Evolutionary conservation across 2,113 vertebrate species (phyloP), one percentile per base, ranked within the genome.

Genomic region (Haemorhous mexicanus): DNA sequence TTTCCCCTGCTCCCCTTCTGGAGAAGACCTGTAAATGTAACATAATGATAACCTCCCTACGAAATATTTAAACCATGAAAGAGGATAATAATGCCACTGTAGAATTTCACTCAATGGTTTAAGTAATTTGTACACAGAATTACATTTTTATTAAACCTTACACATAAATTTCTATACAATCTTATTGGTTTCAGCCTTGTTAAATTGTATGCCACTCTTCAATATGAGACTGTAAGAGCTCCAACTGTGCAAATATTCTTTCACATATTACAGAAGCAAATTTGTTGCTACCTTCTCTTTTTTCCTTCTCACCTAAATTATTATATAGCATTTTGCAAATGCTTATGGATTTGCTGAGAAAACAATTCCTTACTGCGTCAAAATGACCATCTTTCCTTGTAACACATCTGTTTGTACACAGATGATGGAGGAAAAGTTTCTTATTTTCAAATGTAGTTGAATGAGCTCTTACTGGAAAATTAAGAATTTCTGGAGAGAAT

Each of bases 401-500:
- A 90, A 86, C 18, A 35, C 5, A 32, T 63, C 32, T 63, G 12
- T 5, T 1, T 61, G 41, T 53, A 76, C 35, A 77, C 33, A 90
- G 39, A 73, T 46, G 55, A 92, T 14, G 73, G 74, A 79, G 69
- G 80, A 52, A 96, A 91, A 91, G 77, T 70, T 85, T 85, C 87
- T 91, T 95, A 61, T 82, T 94, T 97, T 89, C 79, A 82, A 59
- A 66, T 46, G 67, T 92, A 92, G 95, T 97, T 93, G 90, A 94
- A 94, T 78, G 84, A 47, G 16, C 30, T 96, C 56, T 82, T 94
- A 81, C 56, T 94, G 73, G 96, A 97, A 94, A 96, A 96, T 89
- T 67, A 95, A 93, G 72, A 82, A 95, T 95, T 98, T 97, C 95
- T 97, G 95, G 76, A 95, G 82, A 97, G 74, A 97, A 97, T 95